Evolutionary conservation across 2,113 vertebrate species (phyloP).

Genomic region (Chaetorhynchus papuensis): DNA sequence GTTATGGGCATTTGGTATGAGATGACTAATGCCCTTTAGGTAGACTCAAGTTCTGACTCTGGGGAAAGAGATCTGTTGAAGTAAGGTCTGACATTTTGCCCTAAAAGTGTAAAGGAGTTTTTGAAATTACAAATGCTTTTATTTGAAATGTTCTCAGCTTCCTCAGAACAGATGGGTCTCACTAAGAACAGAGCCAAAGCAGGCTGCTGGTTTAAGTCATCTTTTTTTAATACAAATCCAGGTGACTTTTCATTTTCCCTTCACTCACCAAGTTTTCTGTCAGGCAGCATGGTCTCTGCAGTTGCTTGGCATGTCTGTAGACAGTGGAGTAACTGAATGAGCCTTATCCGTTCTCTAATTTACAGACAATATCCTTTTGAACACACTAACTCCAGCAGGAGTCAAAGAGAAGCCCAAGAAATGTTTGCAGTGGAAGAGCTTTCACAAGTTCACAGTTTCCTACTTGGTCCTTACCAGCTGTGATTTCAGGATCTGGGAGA

Average conservation of each 20-base stretch:
- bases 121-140: slow-evolving; percentile 7
- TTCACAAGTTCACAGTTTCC: background rate
- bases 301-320: background rate
- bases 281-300: background rate
- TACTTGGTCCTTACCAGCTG: background rate
- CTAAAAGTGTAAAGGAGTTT: slow-evolving; percentile 21
- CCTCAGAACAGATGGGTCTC: slow-evolving; percentile 44
- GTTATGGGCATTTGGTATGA: background rate
- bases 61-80: slow-evolving; percentile 4
- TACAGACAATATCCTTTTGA: background rate
- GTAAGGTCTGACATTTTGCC: slow-evolving; percentile 52
- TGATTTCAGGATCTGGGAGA: background rate
- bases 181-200: slow-evolving; percentile 6
- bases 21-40: background rate
- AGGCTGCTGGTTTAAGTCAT: background rate
- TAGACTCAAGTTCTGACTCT: background rate
- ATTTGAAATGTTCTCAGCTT: slow-evolving; percentile 35
- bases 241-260: slow-evolving; percentile 8
- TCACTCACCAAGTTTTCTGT: background rate
- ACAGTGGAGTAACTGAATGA: background rate
- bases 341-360: background rate
- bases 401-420: background rate
- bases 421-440: background rate
- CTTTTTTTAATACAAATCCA: slow-evolving; percentile 11
- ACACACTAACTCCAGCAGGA: background rate